Evolutionary conservation across 2,888 invertebrate genomes (phyloP), one percentile per base, ranked within the genome.

Genomic region (Sylvicola cinctus): DNA sequence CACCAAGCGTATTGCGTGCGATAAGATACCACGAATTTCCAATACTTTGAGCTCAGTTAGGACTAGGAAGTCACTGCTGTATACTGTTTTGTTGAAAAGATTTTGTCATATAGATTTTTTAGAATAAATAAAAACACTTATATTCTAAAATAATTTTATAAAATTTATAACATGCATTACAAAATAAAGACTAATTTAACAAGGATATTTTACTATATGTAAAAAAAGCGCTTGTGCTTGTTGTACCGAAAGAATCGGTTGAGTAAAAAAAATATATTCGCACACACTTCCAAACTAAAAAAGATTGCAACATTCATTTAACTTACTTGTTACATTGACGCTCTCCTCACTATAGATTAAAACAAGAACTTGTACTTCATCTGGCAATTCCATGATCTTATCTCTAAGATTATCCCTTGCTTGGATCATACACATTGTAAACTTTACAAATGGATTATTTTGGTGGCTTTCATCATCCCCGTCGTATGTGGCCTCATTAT

Each of bases 1-100:
- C 33, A 62, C 53, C 34, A 63, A 51, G 27, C 56, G 49, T 16
- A 65, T 49, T 17, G 54, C 52, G 28, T 51, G 46, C 41, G 58
- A 58, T 3, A 54, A 59, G 2, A 60, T 57, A 6, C 74, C 74
- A 39, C 70, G 63, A 32, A 74, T 54, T 46, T 74, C 72, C 30
- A 74, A 48, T 3, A 66, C 68, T 42, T 59, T 53, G 26, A 75
- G 50, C 38, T 67, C 61, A 29, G 47, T 49, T 1, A 58, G 45
- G 2, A 43, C 39, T 11, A 48, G 48, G 16, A 58, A 42, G 32
- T 49, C 46, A 41, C 54, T 57, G 11, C 52, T 49, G 16, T 48
- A 48, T 7, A 57, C 58, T 58, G 42, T 20, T 13, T 38, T 39
- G 35, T 20, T 17, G 29, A 27, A n/a, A n/a, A n/a, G n/a, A n/a